These are phyloP conservation scores for Tetragnatha versicolor DNA, from an alignment of 1,140 invertebrate genomes.

Conservation along the genomic window DNA sequence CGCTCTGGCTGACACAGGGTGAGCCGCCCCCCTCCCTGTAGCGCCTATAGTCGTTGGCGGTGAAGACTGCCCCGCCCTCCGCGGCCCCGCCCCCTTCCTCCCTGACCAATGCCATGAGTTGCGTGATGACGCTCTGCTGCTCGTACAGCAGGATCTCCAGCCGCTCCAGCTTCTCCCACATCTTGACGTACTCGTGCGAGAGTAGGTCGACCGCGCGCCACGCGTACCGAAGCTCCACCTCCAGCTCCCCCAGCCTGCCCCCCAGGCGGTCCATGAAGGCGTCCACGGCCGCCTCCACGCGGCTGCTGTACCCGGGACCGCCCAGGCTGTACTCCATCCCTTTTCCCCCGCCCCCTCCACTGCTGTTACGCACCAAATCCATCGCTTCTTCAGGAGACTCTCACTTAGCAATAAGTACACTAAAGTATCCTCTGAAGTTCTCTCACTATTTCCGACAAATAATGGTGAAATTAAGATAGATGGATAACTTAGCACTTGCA, in stretches of 20 bases:
- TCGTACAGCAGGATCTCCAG: conserved; percentile 87
- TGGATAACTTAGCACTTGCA: too few species aligned
- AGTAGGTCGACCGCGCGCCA: conserved; percentile 89
- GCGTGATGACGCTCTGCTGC: conserved; percentile 89
- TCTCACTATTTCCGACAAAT: too few species aligned
- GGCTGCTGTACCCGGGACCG: conserved; percentile 7
- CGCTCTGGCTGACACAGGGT: conserved; percentile 76
- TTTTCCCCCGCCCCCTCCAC: conserved; percentile 15
- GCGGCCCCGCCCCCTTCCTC: conserved; percentile 22
- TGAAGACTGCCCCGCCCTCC: conserved; percentile 68
- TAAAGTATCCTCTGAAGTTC: too few species aligned
- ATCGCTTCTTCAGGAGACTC: too few species aligned
- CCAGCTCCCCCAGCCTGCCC: conserved; percentile 79
- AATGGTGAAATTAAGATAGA: too few species aligned
- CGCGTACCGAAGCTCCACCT: conserved; percentile 88
- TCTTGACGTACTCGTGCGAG: conserved; percentile 90
- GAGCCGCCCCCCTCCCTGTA: conserved; percentile 73
- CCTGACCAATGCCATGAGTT: conserved; percentile 71
- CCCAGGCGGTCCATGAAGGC: conserved; percentile 82
- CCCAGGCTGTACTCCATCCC: not conserved
- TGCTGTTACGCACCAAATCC: conserved; percentile 43
- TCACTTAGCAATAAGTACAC: too few species aligned
- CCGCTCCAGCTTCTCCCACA: conserved; percentile 91
- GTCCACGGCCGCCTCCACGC: conserved; percentile 60
- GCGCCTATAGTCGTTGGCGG: conserved; percentile 79